phyloP scores from a whole-genome alignment of 2,797 vertebrate species.

The Gallinago solitaria region DNA sequence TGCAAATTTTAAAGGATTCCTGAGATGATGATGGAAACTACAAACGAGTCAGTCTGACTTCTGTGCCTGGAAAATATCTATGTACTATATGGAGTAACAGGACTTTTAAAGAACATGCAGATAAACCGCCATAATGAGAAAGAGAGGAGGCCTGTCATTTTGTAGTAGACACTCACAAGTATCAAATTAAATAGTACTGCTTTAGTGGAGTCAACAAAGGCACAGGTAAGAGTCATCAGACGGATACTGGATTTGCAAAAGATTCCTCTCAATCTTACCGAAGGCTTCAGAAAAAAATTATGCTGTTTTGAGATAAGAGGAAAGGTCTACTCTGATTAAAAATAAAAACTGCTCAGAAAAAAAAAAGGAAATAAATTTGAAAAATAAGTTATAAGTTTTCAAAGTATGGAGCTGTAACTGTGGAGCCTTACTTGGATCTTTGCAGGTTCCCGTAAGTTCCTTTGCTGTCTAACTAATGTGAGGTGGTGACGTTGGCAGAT shows the following conservation, averaged over 20 bases:
- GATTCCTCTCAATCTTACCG: not conserved
- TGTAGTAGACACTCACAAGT: fast-evolving
- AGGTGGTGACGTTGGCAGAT: not conserved
- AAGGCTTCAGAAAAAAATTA: not conserved
- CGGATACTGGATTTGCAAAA: not conserved
- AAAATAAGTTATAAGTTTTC: not conserved
- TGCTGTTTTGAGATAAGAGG: fast-evolving
- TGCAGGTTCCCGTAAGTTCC: not conserved
- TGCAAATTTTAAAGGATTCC: not conserved
- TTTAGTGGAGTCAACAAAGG: not conserved
- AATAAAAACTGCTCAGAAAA: not conserved
- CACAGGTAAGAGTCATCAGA: not conserved
- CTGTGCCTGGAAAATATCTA: not conserved
- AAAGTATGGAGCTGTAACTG: not conserved
- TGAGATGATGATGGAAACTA: not conserved
- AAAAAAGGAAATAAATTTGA: not conserved
- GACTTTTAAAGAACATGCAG: not conserved
- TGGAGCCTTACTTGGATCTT: not conserved
- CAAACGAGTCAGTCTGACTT: not conserved
- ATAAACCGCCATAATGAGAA: not conserved
- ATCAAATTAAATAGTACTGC: not conserved
- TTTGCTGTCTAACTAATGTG: not conserved
- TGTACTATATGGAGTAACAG: not conserved
- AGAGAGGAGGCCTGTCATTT: not conserved
- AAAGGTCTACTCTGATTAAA: not conserved